phyloP scores from a whole-genome alignment of 2,888 invertebrate species.

The Crioceris asparagi region DNA sequence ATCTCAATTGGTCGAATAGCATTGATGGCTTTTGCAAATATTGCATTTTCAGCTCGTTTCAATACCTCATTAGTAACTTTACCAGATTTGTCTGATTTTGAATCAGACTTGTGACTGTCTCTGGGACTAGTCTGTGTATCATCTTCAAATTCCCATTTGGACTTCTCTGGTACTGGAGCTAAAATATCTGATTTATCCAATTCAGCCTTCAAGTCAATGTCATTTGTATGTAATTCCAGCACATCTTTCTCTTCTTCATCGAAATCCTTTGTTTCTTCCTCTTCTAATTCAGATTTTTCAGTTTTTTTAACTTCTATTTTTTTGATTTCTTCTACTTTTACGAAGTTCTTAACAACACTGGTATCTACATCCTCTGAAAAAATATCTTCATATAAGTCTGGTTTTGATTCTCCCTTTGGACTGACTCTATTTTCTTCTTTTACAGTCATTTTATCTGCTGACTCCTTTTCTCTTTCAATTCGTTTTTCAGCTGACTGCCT shows the following conservation, averaged over 20 bases:
- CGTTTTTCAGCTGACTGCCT: slow-evolving; percentile 40
- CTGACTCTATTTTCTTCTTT: slow-evolving; percentile 19
- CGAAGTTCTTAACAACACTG: slow-evolving; percentile 47
- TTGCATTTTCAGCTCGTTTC: slow-evolving; percentile 83
- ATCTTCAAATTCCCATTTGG: slow-evolving; percentile 83
- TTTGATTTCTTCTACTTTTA: slow-evolving; percentile 32
- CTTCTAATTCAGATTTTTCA: slow-evolving; percentile 10
- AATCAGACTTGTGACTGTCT: slow-evolving; percentile 26
- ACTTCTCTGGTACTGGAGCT: slow-evolving; percentile 66
- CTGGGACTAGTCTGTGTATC: slow-evolving; percentile 35
- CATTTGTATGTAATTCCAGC: slow-evolving; percentile 48
- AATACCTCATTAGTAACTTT: slow-evolving; percentile 79
- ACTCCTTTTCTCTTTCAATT: slow-evolving; percentile 39
- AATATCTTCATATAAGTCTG: slow-evolving; percentile 46
- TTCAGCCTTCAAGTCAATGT: slow-evolving; percentile 44
- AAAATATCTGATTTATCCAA: slow-evolving; percentile 48
- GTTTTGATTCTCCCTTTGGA: slow-evolving; percentile 25
- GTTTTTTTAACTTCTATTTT: slow-evolving; percentile 12
- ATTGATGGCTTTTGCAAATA: slow-evolving; percentile 80
- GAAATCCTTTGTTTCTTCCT: slow-evolving; percentile 29
- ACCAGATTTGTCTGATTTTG: slow-evolving; percentile 42
- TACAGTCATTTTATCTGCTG: slow-evolving; percentile 40
- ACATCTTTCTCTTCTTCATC: slow-evolving; percentile 43
- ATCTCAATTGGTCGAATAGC: slow-evolving; percentile 64
- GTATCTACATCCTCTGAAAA: slow-evolving; percentile 45